Evolutionary conservation across 2,797 vertebrate genomes (phyloP).

Genomic region (Pelodytes ibericus): DNA sequence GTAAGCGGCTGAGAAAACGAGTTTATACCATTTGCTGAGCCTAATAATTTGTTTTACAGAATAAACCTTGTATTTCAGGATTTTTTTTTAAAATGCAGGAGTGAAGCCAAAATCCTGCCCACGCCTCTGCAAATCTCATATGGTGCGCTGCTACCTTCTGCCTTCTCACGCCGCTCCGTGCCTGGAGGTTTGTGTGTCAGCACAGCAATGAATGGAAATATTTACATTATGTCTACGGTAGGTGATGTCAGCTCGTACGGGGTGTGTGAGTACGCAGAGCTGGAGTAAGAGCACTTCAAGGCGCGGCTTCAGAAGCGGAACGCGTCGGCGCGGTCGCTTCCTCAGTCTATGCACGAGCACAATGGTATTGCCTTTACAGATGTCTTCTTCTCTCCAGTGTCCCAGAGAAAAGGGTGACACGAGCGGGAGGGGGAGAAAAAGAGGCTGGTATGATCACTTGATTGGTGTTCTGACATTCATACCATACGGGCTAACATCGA

Average conservation of each 20-base stretch:
- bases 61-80: neutral
- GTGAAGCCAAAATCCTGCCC: constrained; percentile 6
- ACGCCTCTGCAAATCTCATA: neutral
- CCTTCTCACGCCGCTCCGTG: neutral
- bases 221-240: constrained; percentile 22
- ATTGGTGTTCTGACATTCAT: too few species aligned
- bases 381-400: too few species aligned
- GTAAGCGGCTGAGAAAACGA: neutral
- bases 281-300: too few species aligned
- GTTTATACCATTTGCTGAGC: neutral
- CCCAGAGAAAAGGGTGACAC: too few species aligned
- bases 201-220: constrained; percentile 18
- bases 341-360: too few species aligned
- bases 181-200: constrained; percentile 11
- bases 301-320: too few species aligned
- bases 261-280: neutral
- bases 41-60: neutral
- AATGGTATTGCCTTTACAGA: too few species aligned
- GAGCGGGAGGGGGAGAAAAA: too few species aligned
- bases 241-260: constrained; percentile 6
- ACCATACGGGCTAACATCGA: too few species aligned
- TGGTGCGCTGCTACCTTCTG: constrained; percentile 21
- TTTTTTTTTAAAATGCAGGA: constrained; percentile 15
- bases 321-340: too few species aligned
- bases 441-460: too few species aligned